Percentiles rank a stretch among this genome's conserved stretches.
Evolutionary conservation across 2,113 vertebrate genomes (phyloP).

Genomic region (Condylura cristata): DNA sequence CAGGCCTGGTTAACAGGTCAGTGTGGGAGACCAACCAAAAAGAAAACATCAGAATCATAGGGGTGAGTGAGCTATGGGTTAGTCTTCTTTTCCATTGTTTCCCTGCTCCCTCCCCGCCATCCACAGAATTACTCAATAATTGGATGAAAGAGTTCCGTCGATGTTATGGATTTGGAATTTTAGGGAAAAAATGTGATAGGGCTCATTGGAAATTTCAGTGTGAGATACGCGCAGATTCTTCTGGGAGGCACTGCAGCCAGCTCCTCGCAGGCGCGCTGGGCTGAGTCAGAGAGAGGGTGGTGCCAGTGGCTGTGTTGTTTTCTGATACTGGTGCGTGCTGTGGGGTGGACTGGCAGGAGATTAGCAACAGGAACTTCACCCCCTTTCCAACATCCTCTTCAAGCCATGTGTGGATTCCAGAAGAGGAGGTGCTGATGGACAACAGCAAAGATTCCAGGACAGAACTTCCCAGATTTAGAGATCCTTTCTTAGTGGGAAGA

Average conservation of each 20-base stretch:
- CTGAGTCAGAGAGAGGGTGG: neutral
- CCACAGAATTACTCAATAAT: slow-evolving; percentile 50
- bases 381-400: neutral
- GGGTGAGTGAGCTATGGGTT: neutral
- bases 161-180: slow-evolving; percentile 61
- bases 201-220: slow-evolving; percentile 45
- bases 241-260: neutral
- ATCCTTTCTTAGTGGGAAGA: slow-evolving; percentile 56
- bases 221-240: slow-evolving; percentile 28
- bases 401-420: neutral
- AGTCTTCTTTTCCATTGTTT: slow-evolving; percentile 25
- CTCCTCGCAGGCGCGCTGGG: neutral
- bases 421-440: slow-evolving; percentile 43
- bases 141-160: slow-evolving; percentile 52
- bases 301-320: neutral
- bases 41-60: neutral
- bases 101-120: slow-evolving; percentile 6
- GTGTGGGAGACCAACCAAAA: neutral
- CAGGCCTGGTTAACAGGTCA: neutral
- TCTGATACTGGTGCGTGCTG: neutral
- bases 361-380: neutral
- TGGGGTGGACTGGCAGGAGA: neutral
- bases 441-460: slow-evolving; percentile 46
- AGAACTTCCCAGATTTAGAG: slow-evolving; percentile 56
- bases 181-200: slow-evolving; percentile 24